These are phyloP conservation scores for Lamprologus callipterus DNA, from an alignment of 2,113 vertebrate genomes.

Conservation along the genomic window DNA sequence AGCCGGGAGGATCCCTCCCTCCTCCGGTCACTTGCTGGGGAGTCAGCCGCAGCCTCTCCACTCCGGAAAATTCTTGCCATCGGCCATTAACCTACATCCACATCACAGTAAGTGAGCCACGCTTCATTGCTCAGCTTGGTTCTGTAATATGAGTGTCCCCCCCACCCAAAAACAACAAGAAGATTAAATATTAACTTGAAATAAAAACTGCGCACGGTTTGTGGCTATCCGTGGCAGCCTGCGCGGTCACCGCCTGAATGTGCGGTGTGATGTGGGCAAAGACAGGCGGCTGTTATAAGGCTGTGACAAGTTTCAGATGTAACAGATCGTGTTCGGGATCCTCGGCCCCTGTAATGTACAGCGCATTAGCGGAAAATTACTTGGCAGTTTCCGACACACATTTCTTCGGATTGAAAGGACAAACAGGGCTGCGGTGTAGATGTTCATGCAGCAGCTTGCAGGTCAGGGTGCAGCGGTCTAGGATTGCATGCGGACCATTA, in stretches of 20 bases:
- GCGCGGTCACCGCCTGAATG: not conserved
- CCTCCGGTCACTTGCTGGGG: slow-evolving; percentile 78
- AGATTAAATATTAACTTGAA: slow-evolving; percentile 19
- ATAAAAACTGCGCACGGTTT: slow-evolving; percentile 7
- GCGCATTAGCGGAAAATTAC: slow-evolving; percentile 18
- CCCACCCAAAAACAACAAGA: not conserved
- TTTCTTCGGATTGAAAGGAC: not conserved
- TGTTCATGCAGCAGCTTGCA: slow-evolving; percentile 24
- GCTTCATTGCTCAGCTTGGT: not conserved
- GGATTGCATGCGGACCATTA: slow-evolving; percentile 26
- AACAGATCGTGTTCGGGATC: not conserved
- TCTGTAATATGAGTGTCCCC: not conserved
- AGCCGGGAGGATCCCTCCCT: slow-evolving; percentile 80
- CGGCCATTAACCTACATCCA: slow-evolving; percentile 85
- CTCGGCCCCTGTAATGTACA: not conserved
- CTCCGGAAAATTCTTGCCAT: slow-evolving; percentile 84
- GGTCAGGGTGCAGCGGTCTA: slow-evolving; percentile 32
- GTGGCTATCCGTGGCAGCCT: not conserved
- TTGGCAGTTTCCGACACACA: not conserved
- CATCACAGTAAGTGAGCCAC: slow-evolving; percentile 82
- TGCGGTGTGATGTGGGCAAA: not conserved
- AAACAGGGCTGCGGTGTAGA: not conserved
- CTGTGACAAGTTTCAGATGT: slow-evolving; percentile 28
- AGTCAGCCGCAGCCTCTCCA: slow-evolving; percentile 82
- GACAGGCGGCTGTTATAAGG: not conserved